Evolutionary conservation across 2,797 vertebrate species (phyloP).

Genomic region (Galago senegalensis): DNA sequence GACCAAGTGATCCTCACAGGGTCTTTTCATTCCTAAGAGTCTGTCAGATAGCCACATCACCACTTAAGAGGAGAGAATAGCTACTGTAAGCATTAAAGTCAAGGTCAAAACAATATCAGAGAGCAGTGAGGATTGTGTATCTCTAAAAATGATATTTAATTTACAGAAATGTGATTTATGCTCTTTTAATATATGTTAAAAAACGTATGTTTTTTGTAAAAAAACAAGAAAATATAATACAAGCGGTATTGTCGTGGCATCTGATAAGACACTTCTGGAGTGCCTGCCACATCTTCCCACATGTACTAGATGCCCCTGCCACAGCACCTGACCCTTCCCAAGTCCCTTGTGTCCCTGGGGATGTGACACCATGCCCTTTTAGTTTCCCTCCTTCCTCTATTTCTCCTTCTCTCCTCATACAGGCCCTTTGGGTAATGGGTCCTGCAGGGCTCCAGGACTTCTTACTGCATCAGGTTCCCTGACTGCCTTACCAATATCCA

Average conservation of each 20-base stretch:
- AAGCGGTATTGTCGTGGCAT: rapidly evolving
- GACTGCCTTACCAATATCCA: rapidly evolving
- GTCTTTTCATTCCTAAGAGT: background rate
- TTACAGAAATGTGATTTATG: background rate
- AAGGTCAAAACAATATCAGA: background rate
- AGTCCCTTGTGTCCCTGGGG: background rate
- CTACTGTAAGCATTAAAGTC: background rate
- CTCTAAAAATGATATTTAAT: background rate
- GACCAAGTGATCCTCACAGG: background rate
- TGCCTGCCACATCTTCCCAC: rapidly evolving
- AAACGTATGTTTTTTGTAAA: background rate
- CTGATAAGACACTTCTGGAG: background rate
- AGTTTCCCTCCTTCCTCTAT: background rate
- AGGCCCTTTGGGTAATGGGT: background rate
- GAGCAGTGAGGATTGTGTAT: background rate
- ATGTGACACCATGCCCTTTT: no score
- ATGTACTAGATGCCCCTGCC: background rate
- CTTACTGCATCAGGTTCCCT: background rate
- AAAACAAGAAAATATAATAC: background rate
- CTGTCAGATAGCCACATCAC: background rate
- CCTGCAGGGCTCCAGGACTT: background rate
- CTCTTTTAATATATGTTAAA: background rate
- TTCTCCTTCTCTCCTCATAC: background rate
- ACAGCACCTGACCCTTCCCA: no score
- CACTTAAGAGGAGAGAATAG: background rate